Evolutionary conservation across 2,797 vertebrate genomes (phyloP), one percentile per base, ranked within the genome.

Genomic region (Craterocephalus amniculus): DNA sequence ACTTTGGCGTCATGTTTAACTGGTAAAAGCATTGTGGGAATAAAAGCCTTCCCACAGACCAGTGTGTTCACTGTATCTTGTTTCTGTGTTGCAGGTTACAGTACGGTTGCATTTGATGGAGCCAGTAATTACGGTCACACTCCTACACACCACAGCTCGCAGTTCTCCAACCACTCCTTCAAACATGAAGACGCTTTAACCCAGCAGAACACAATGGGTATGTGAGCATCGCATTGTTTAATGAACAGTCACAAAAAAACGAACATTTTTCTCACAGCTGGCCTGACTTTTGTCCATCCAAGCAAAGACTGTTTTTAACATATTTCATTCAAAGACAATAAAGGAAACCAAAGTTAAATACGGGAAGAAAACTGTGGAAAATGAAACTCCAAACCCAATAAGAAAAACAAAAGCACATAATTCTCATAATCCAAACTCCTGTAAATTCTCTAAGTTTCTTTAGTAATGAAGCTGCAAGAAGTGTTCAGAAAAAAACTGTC

Each of bases 171-270:
- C 90, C 98, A 98, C 80, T 92, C 96, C 84, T 99, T 99, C 93
- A 99, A 99, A 87, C 97, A 98, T 0, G 98, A 99, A 83, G 97
- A 99, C 60, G 88, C 96, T 64, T 93, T 99, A 67, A 85, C 92
- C 63, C 98, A 98, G 88, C 97, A 97, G 91, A 95, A 94, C 78
- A 92, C 95, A 1, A 93, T 99, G 93, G 96, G 97, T 98, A 95
- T 93, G 76, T 70, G 58, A 38, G 26, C 9, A 18, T 9, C 43
- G 1, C 18, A 29, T 34, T 57, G 20, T 36, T 26, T 56, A 49
- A 16, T 38, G 36, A 18, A 9, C 18, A 31, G 26, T 1, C 12
- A 9, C 7, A 32, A 2, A 29, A 34, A 34, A 34, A 34, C 10
- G 3, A 34, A 34, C 7, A 10, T 8, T 24, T 58, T 26, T 29